Conservation (phyloP, 2,888 invertebrate genomes). For the Arge pagana region DNA sequence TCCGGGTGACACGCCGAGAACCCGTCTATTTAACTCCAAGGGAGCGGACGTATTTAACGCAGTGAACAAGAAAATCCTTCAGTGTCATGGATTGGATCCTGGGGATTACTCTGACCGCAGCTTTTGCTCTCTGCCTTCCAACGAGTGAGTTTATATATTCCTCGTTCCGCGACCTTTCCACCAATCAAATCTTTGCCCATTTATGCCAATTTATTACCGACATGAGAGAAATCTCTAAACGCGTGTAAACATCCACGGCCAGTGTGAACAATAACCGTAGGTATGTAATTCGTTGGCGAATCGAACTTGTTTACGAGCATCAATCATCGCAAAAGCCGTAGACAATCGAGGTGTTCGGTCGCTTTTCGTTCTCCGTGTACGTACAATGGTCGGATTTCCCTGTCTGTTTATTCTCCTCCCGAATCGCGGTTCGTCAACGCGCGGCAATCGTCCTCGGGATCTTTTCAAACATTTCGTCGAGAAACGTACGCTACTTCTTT, state of each 20-base stretch:
- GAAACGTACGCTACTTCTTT: too few species aligned
- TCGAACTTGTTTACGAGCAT: too few species aligned
- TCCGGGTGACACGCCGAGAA: neutral
- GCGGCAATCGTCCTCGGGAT: too few species aligned
- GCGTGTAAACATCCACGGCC: neutral
- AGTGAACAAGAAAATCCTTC: too few species aligned
- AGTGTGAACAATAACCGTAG: neutral
- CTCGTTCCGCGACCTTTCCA: neutral
- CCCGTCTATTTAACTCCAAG: constrained; percentile 6
- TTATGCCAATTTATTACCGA: neutral
- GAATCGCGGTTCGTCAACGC: too few species aligned
- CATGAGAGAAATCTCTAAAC: neutral
- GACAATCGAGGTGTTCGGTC: too few species aligned
- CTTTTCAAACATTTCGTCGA: too few species aligned
- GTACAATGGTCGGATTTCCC: too few species aligned
- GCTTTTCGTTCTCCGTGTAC: too few species aligned
- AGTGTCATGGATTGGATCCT: constrained; percentile 21
- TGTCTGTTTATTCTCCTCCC: too few species aligned
- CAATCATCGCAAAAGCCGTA: too few species aligned
- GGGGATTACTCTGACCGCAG: constrained; percentile 16
- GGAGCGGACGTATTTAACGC: too few species aligned
- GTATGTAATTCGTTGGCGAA: neutral
- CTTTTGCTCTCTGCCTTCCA: constrained; percentile 9
- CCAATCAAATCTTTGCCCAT: neutral
- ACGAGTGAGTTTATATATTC: constrained; percentile 1